A percentile compares a stretch with the other conserved stretches of the same genome.
Evolutionary conservation across 2,888 invertebrate species (phyloP).

Genomic region (Thymelicus sylvestris): DNA sequence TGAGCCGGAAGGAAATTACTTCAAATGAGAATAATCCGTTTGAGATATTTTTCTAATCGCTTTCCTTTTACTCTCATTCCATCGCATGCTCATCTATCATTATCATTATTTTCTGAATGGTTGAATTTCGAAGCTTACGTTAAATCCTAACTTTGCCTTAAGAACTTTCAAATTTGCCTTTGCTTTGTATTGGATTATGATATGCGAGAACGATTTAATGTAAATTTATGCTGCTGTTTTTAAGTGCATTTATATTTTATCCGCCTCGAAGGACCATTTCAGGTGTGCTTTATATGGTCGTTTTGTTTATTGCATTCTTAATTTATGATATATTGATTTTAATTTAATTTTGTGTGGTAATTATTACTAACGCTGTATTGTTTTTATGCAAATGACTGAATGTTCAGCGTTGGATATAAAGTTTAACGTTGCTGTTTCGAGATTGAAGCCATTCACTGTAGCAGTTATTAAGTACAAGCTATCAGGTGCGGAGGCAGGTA

Average conservation of each 20-base stretch:
- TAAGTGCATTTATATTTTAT: conserved; percentile 9
- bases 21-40: conserved; percentile 31
- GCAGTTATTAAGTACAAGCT: conserved; percentile 12
- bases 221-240: neutral
- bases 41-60: conserved; percentile 22
- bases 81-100: conserved; percentile 36
- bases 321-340: conserved; percentile 8
- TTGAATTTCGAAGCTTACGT: conserved; percentile 29
- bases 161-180: neutral
- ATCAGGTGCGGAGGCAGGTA: conserved; percentile 2
- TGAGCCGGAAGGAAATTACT: conserved; percentile 16
- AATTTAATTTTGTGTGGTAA: neutral
- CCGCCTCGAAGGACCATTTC: conserved; percentile 27
- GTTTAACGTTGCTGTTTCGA: conserved; percentile 5
- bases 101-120: conserved; percentile 26
- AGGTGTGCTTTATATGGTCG: neutral
- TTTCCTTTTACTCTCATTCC: conserved; percentile 34
- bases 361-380: conserved; percentile 9
- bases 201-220: neutral
- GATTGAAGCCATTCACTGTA: conserved; percentile 18
- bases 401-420: neutral
- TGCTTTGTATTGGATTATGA: conserved; percentile 3
- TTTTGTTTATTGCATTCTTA: conserved; percentile 5
- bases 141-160: conserved; percentile 13
- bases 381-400: conserved; percentile 11